Evolutionary conservation across 1,140 invertebrate genomes (phyloP).

Genomic region (Stegodyphus dumicola): DNA sequence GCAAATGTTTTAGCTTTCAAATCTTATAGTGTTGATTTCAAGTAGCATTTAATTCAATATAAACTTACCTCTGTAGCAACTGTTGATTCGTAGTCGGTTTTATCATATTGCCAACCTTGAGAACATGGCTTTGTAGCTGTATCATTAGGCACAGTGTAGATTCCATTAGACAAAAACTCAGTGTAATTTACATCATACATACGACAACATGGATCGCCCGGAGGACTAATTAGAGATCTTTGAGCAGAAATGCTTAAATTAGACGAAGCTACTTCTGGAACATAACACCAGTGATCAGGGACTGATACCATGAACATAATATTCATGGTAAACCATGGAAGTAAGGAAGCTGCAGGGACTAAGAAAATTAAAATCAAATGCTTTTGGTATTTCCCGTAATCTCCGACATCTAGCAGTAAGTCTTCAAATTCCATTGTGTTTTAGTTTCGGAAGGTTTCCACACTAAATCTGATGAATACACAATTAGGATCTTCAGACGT

Average conservation of each 20-base stretch:
- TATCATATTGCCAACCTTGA: constrained; percentile 40
- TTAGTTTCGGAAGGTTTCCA: no score
- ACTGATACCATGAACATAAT: constrained; percentile 70
- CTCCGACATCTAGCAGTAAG: constrained; percentile 72
- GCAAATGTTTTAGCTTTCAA: no score
- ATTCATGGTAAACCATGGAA: constrained; percentile 63
- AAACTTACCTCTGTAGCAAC: constrained; percentile 22
- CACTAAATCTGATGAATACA: no score
- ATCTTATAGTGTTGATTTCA: no score
- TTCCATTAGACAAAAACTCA: neutral
- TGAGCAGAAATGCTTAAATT: constrained; percentile 69
- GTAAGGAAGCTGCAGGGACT: constrained; percentile 28
- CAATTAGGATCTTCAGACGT: no score
- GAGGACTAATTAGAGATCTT: constrained; percentile 29
- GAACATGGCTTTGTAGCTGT: neutral
- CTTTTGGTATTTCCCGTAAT: constrained; percentile 73
- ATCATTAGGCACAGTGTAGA: neutral
- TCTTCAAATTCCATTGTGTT: constrained; percentile 71
- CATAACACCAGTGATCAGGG: constrained; percentile 73
- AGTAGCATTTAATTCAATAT: no score
- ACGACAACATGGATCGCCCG: constrained; percentile 49
- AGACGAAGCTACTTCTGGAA: constrained; percentile 68
- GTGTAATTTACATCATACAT: constrained; percentile 64
- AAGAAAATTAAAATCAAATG: constrained; percentile 60
- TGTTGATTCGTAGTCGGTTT: constrained; percentile 9